phyloP scores from a whole-genome alignment of 2,888 invertebrate species.

The Hesperia comma region DNA sequence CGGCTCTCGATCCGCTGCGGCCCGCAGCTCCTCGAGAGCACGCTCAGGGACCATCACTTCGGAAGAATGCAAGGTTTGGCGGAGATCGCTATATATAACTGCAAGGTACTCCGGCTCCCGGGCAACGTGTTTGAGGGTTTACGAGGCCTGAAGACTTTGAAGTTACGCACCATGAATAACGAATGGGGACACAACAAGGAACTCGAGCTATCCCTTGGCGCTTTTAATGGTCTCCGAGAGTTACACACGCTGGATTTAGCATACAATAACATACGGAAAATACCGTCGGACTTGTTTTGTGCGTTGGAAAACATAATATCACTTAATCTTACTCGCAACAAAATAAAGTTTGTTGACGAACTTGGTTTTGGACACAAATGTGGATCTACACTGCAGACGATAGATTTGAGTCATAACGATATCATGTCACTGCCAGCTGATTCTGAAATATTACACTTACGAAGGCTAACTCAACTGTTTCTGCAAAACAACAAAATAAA shows the following conservation, averaged over 20 bases:
- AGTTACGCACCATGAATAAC: constrained; percentile 90
- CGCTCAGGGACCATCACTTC: constrained; percentile 88
- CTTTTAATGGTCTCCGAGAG: constrained; percentile 90
- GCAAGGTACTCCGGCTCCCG: constrained; percentile 91
- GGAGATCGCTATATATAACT: constrained; percentile 89
- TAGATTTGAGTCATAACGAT: constrained; percentile 93
- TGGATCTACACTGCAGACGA: constrained; percentile 88
- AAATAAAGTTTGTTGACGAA: constrained; percentile 90
- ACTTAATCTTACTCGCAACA: constrained; percentile 93
- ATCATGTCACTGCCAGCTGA: constrained; percentile 89
- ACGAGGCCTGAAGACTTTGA: constrained; percentile 89
- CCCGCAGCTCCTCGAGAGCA: constrained; percentile 85
- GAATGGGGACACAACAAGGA: constrained; percentile 89
- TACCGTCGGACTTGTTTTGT: constrained; percentile 92
- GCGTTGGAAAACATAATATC: constrained; percentile 91
- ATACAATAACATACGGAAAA: constrained; percentile 90
- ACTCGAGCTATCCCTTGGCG: constrained; percentile 88
- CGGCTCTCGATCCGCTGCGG: constrained; percentile 90
- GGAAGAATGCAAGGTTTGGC: constrained; percentile 90
- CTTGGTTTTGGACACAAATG: constrained; percentile 87
- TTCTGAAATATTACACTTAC: constrained; percentile 89
- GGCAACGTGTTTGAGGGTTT: constrained; percentile 92
- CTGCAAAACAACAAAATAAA: constrained; percentile 93
- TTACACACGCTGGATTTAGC: constrained; percentile 90
- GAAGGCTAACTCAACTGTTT: constrained; percentile 90